Base-by-base conservation (phyloP, 2,113 vertebrate species). In the Donacobius atricapilla region DNA sequence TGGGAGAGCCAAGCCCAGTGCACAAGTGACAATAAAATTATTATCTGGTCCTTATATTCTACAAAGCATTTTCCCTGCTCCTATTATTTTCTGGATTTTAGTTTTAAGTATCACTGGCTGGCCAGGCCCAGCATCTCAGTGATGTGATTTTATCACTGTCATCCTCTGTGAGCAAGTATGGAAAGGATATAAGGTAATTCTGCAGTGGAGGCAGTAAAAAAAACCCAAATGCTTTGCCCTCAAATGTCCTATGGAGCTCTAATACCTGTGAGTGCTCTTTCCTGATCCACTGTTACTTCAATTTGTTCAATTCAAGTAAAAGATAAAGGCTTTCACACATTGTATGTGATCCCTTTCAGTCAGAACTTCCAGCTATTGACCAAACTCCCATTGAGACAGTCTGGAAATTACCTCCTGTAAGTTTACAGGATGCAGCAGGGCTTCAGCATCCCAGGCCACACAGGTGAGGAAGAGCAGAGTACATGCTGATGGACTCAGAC, bases 141-240 rank as follows among this genome's bases (percentile, higher is more conserved):
- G 23, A 11, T 37, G n/a, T 5, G 12, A 47, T 35, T 88, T 77
- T 10, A 65, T 31, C 28, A 12, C 37, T 56, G 35, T n/a, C 31
- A 51, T 35, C 0, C 1, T 57, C 15, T 5, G 10, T 63, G 9
- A 57, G 1, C 0, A 0, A 88, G 1, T 21, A 57, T 2, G 9
- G 25, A 76, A 63, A 77, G 48, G 10, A 35, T 11, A 35, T 28
- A 72, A 33, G 28, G 5, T 16, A 57, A 61, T 35, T 81, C n/a
- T 81, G 18, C 7, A 31, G n/a, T 3, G 19, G 12, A 2, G 20
- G 18, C 27, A 21, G 37, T 40, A 40, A 63, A 40, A 61, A 15
- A 50, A 2, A 0, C 0, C 2, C 17, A 47, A 5, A 16, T 13
- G 2, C 25, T 22, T 57, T 85, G 10, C 10, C 3, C 17, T 66